A percentile compares a stretch with the other conserved stretches of the same genome.
These are phyloP conservation scores for Rhabdophis nuchalis DNA, from an alignment of 2,797 vertebrate species.

Conservation along the genomic window DNA sequence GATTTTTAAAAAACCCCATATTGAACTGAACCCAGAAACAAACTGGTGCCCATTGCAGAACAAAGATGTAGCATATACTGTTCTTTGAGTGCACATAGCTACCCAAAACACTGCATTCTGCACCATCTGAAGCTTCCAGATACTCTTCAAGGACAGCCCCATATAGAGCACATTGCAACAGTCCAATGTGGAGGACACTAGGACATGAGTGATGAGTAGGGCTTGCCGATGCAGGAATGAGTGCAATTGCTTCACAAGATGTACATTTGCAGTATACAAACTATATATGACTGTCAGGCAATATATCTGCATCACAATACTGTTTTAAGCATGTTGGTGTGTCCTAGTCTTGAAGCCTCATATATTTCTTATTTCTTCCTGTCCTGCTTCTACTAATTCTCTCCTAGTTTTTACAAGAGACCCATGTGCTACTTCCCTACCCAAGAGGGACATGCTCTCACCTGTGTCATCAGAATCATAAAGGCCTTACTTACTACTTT, in stretches of 20 bases:
- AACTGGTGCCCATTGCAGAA: background rate
- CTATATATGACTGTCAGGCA: background rate
- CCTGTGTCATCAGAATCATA: constrained; percentile 58
- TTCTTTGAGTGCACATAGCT: background rate
- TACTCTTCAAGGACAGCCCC: background rate
- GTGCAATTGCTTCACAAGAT: background rate
- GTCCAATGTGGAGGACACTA: background rate
- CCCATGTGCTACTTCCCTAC: constrained; percentile 35
- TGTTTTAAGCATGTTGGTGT: background rate
- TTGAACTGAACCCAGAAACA: background rate
- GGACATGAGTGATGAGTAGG: background rate
- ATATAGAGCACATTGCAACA: background rate
- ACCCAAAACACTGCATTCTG: background rate
- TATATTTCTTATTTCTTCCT: background rate
- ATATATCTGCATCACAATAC: background rate
- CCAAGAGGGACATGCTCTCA: constrained; percentile 59
- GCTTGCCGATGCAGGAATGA: background rate
- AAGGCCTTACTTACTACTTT: constrained; percentile 10
- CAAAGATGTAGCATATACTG: background rate
- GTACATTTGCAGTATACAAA: constrained; percentile 5
- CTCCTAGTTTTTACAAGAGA: constrained; percentile 40
- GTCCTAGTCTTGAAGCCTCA: background rate
- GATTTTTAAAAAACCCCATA: background rate
- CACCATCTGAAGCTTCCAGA: background rate
- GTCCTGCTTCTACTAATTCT: constrained; percentile 8